These are phyloP conservation scores for Odontomyia ornata DNA, from an alignment of 2,888 invertebrate genomes.

Conservation along the genomic window DNA sequence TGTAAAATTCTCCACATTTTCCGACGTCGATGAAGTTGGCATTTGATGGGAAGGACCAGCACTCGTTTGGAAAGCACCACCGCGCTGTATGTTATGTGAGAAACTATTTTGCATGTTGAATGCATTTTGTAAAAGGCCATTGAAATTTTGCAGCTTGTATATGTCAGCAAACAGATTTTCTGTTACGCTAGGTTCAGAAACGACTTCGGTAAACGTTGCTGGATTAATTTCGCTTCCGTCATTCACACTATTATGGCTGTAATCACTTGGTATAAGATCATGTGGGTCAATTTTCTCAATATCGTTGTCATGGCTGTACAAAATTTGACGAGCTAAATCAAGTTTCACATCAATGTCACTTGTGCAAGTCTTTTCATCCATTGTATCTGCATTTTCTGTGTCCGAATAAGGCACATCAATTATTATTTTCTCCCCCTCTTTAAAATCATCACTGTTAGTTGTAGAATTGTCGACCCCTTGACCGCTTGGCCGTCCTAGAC, in stretches of 20 bases:
- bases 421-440: not conserved
- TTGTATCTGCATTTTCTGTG: conserved; percentile 19
- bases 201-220: not conserved
- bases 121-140: conserved; percentile 51
- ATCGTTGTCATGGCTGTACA: conserved; percentile 42
- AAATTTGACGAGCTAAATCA: conserved; percentile 45
- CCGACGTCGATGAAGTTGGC: conserved; percentile 45
- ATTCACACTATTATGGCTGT: conserved; percentile 23
- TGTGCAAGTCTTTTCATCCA: conserved; percentile 41
- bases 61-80: not conserved
- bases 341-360: conserved; percentile 47
- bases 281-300: conserved; percentile 37
- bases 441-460: conserved; percentile 23
- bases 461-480: conserved; percentile 18
- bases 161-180: conserved; percentile 44
- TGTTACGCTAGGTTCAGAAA: not conserved
- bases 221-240: not conserved
- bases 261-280: conserved; percentile 41
- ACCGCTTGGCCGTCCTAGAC: not conserved
- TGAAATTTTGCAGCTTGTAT: conserved; percentile 48
- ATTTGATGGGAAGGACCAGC: conserved; percentile 8
- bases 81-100: not conserved
- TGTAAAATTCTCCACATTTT: conserved; percentile 52
- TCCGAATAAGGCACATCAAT: conserved; percentile 32
- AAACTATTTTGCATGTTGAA: conserved; percentile 47